Base-by-base conservation (phyloP, 2,888 invertebrate species). In the Drosophila hawaiiensis region DNA sequence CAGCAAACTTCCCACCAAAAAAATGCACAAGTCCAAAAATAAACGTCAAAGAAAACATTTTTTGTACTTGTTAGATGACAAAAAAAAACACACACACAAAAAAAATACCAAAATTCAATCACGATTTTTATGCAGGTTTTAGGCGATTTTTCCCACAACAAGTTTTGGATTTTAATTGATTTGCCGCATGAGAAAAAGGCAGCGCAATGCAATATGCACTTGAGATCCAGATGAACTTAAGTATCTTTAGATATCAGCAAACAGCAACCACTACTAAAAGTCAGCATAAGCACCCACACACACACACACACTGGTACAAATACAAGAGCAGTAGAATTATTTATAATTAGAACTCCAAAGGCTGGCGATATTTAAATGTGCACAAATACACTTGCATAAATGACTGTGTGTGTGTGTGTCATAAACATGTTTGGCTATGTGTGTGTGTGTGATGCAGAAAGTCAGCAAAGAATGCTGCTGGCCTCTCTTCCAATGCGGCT, bases 211-310 rank as follows among this genome's bases (percentile, higher is more conserved):
- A 62, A 75, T 67, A 65, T 85, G 81, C 83, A 83, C 88, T 85
- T 85, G 89, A 79, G 87, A 79, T 89, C 85, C 85, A 84, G 90
- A 86, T 90, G 89, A 88, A 89, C 89, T 88, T 83, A 90, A 76
- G 79, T 63, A 65, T 55, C 76, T 70, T 78, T 68, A 76, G 85
- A 83, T 83, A 88, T 73, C 53, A 55, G 43, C 60, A 61, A 52
- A 22, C 47, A 72, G 50, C 65, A 70, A 60, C 55, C 63, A 35
- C n/a, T 31, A 37, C 73, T 54, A 68, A 68, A 72, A 68, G 76
- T 69, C 58, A 66, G 41, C 73, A 67, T 25, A 70, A 75, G n/a
- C 12, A 43, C 25, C 14, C 5, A 29, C 19, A 53, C 39, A 12
- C 14, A 5, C 5, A 43, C 9, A 12, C 3, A 68, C 41, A 43